Conservation (phyloP, 2,113 vertebrate genomes). For the Dromas ardeola region DNA sequence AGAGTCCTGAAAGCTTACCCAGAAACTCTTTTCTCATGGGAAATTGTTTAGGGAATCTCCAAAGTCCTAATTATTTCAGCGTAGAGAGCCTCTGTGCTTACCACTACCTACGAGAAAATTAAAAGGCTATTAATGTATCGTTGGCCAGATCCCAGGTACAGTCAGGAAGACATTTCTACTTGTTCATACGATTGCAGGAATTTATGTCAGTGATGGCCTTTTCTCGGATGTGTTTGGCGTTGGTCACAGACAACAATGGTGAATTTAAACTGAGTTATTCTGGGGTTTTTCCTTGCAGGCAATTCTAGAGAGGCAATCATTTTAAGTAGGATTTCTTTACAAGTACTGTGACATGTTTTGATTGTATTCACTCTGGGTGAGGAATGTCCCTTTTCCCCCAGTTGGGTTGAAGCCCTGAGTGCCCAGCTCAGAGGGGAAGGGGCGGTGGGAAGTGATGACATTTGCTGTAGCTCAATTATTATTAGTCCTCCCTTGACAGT, state of each 20-base stretch:
- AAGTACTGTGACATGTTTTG: not conserved
- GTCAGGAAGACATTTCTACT: conserved; percentile 33
- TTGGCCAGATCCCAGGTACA: conserved; percentile 28
- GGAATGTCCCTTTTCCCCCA: not conserved
- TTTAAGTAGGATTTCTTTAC: not conserved
- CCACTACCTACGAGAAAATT: not conserved
- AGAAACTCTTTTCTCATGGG: conserved; percentile 18
- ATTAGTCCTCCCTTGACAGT: not conserved
- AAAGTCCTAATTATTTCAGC: not conserved
- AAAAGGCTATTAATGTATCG: not conserved
- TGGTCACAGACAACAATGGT: not conserved
- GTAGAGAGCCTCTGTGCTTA: not conserved
- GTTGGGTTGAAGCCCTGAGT: not conserved
- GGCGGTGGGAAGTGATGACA: not conserved
- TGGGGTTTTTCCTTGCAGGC: conserved; percentile 21
- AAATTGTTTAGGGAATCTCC: conserved; percentile 48
- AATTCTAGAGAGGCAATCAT: not conserved
- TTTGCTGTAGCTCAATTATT: not conserved
- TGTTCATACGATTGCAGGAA: conserved; percentile 1
- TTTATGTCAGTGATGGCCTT: conserved; percentile 23
- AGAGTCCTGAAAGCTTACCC: conserved; percentile 1
- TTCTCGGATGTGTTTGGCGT: conserved; percentile 36
- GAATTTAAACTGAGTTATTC: conserved; percentile 10
- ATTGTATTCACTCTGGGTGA: not conserved
- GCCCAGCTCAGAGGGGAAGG: not conserved